Base-by-base conservation (phyloP, 2,888 invertebrate species). In the Gasteruption jaculator region DNA sequence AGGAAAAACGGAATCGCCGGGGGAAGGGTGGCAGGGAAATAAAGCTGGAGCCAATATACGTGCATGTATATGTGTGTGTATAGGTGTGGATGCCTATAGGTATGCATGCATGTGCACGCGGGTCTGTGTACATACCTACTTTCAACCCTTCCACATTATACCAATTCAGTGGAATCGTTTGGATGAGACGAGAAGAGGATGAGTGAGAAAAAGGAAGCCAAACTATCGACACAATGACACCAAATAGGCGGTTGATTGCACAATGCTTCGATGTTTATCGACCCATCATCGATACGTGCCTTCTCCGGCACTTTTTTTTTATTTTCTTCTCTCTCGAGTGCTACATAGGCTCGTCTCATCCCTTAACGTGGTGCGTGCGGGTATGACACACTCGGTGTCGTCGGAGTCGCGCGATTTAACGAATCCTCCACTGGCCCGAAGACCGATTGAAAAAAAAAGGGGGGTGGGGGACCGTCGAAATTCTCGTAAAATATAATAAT, bases 241-340 rank as follows among this genome's bases (percentile, higher is more conserved):
- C 66, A 68, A 68, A 68, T 67, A 68, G 65, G 65, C 65, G 66
- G 68, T 68, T 68, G 68, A 68, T 68, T 68, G 68, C 68, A 68
- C 68, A 68, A 68, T 68, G 63, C 63, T 57, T 56, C 54, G 60
- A 61, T 68, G 66, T 66, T 65, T 68, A 68, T 68, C 68, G 67
- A 67, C 57, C 65, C 65, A 68, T 68, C 67, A 65, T 65, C 63
- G 66, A 61, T 61, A 61, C 60, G 36, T 46, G 46, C 48, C 48
- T 52, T 41, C 50, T 48, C 41, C 41, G 15, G 11, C n/a, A 29
- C 29, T n/a, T 11, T 29, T 29, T 24, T 24, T 24, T 8, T 7
- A 7, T 8, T 8, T 24, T 10, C 7, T 10, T 8, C 38, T 38
- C 43, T 41, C 29, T 30, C 41, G 20, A 34, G 19, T 27, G 33